Base-by-base conservation (phyloP, 2,888 invertebrate genomes). In the Halocaridina rubra region DNA sequence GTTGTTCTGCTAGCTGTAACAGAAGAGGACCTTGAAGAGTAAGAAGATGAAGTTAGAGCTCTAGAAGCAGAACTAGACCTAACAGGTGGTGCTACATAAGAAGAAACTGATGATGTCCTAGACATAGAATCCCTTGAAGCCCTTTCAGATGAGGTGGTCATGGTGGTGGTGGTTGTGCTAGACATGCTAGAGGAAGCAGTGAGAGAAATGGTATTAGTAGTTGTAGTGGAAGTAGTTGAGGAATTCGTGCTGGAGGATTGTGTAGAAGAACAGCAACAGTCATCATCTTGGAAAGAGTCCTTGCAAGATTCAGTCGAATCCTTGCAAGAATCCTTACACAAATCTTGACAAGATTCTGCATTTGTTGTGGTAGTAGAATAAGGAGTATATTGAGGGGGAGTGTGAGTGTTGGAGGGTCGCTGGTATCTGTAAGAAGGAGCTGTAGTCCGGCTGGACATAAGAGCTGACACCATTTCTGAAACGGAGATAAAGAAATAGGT, bases 401-500 rank as follows among this genome's bases (percentile, higher is more conserved):
- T 88, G 81, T 88, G 86, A 64, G 86, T 82, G 81, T 88, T 88
- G 78, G 81, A 24, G 19, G 88, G 88, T 1, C 88, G 53, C 53
- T 88, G 84, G 80, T 88, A 88, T 5, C 88, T 59, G 71, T 80
- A 86, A 19, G 84, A 78, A 10, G 86, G 67, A 53, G 85, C 61
- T 39, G 80, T 71, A 53, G 84, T 88, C 22, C 88, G 80, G 32
- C 74, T 84, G 22, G 86, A 84, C 16, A 88, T 74, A 0, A 88
- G 77, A 27, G 85, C 85, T 29, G 86, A 86, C 24, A 88, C 88
- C 88, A 88, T 88, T 32, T 88, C 88, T 88, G 85, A 7, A 53
- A 74, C 16, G 61, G 19, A 8, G 32, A n/a, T n/a, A n/a, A n/a
- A n/a, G n/a, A n/a, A n/a, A n/a, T n/a, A n/a, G n/a, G n/a, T n/a